Base-by-base conservation (phyloP, 2,113 vertebrate species). In the Potamarius usumacintae region DNA sequence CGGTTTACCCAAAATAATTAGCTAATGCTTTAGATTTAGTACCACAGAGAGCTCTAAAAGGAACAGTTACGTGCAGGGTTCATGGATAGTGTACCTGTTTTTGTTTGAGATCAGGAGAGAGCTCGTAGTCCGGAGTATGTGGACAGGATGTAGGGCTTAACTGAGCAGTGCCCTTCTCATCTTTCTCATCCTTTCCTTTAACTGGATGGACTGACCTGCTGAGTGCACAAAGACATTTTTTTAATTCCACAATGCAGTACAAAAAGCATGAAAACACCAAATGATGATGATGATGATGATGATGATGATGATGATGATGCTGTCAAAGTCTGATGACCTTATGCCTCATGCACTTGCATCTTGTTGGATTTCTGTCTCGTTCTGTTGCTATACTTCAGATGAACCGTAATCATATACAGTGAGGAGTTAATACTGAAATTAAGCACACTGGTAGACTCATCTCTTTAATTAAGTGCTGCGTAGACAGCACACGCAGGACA, bases 81-180 rank as follows among this genome's bases (percentile, higher is more conserved):
- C 1, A 14, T 79, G 53, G 42, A 20, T 30, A 53, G 52, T 20
- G 17, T 48, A 91, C 90, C 89, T 89, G 88, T 83, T 88, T 86
- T 77, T 88, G 84, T 86, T 89, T 88, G 42, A 86, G 86, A 82
- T 91, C 90, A 88, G 86, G 77, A 50, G 88, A 85, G 52, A 86
- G 85, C 53, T 91, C 55, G 52, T 86, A 91, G 58, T 89, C 82
- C 12, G 87, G 85, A 57, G 90, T 83, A 48, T 87, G 90, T n/a
- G 86, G 72, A 72, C 88, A 88, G 84, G 86, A 67, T 0, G 81
- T 17, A 7, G 22, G 65, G 2, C 34, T 71, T 50, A 55, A 57
- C 71, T 60, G 77, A 7, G 25, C 27, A 5, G 53, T n/a, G 71
- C 80, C 82, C 65, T 87, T 72, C 65, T 90, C 57, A 5, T 90